Conservation (phyloP, 2,113 vertebrate genomes). For the Romanogobio albipinnatus region DNA sequence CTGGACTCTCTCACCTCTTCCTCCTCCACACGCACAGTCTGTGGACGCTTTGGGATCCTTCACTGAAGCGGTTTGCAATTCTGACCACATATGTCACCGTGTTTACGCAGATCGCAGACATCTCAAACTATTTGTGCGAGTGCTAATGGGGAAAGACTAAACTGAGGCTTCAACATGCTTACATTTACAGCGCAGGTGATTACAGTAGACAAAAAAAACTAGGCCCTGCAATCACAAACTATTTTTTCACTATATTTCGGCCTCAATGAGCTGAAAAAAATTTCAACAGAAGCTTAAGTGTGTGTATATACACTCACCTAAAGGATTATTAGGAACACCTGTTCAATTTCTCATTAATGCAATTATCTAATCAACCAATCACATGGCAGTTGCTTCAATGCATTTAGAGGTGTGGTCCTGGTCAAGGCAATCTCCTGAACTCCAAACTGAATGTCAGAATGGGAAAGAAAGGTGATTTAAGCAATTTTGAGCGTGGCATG, state of each 20-base stretch:
- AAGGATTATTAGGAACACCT: no score
- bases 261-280: not conserved
- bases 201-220: conserved; percentile 9
- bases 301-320: no score
- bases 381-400: no score
- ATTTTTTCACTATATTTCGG: conserved; percentile 10
- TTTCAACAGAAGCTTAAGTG: not conserved
- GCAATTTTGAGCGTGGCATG: no score
- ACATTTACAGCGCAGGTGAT: conserved; percentile 1
- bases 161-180: not conserved
- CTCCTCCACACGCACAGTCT: not conserved
- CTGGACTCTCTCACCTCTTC: conserved; percentile 41
- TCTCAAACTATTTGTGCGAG: conserved; percentile 29
- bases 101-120: conserved; percentile 15
- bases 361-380: no score
- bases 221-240: not conserved
- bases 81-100: conserved; percentile 27
- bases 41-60: conserved; percentile 24
- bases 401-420: no score
- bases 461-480: no score
- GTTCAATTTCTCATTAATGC: no score
- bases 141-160: not conserved
- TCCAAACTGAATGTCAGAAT: no score
- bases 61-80: conserved; percentile 26
- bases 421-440: no score